Base-by-base conservation (phyloP, 2,797 vertebrate species). In the Acanthurus leucopareius region DNA sequence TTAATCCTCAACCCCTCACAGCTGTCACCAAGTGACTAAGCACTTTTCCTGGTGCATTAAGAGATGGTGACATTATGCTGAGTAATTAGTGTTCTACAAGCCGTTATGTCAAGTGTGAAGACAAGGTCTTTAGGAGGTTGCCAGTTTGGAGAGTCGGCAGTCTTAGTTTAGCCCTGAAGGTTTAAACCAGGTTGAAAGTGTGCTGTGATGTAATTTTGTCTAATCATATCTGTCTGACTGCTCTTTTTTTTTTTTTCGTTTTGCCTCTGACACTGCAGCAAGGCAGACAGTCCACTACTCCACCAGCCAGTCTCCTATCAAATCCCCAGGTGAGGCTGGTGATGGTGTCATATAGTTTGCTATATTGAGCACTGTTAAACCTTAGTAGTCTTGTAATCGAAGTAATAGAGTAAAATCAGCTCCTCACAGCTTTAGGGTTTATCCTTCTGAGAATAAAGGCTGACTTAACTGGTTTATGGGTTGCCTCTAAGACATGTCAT, bases 241-340 rank as follows among this genome's bases (percentile, higher is more conserved):
- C 40, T 38, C 1, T 54, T 10, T 59, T 63, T 54, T 10, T 59
- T 63, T 17, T 13, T 7, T 40, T 52, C 10, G 10, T 19, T 42
- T 20, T 88, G 82, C 86, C 9, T 92, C 82, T n/a, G 7, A 32
- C 15, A 93, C 91, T 90, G 85, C 94, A 99, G 98, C 95, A 82
- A 97, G 95, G 93, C 96, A 96, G 95, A 89, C 95, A 77, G 93
- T 95, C 87, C 95, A 95, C 88, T 95, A 93, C 93, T 96, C 96
- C 91, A 96, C 96, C 95, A 96, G 96, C 88, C 96, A 95, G 85
- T 95, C 97, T 91, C 94, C 97, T 77, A 87, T 97, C 94, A 98
- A 95, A 92, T 97, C 97, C 88, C 97, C 97, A 97, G 97, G 98
- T 99, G 95, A 97, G 96, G 91, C 94, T 51, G 14, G 22, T 44